These are phyloP conservation scores for Lasiurus cinereus DNA, from an alignment of 2,113 vertebrate species.

Conservation along the genomic window DNA sequence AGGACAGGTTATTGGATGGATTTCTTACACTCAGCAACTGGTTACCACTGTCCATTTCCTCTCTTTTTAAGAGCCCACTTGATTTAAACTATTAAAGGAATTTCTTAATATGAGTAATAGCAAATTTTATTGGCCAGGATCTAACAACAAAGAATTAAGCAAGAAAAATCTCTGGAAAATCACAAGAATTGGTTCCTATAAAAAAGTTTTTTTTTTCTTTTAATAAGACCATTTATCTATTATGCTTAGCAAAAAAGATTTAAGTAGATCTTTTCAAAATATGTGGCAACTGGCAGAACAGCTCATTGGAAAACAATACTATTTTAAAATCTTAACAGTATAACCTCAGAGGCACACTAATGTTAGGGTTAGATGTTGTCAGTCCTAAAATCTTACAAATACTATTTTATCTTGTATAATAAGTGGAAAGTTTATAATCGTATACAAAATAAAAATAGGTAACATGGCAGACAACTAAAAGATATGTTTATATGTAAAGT, in stretches of 20 bases:
- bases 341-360: slow-evolving; percentile 11
- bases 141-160: slow-evolving; percentile 32
- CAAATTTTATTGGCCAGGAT: slow-evolving; percentile 9
- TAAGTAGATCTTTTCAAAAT: slow-evolving; percentile 26
- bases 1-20: slow-evolving; percentile 4
- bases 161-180: slow-evolving; percentile 62
- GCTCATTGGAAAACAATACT: slow-evolving; percentile 44
- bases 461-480: slow-evolving; percentile 55
- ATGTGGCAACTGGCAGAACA: slow-evolving; percentile 56
- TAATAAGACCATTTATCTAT: neutral
- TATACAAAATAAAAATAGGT: slow-evolving; percentile 56
- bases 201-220: slow-evolving; percentile 52
- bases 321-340: slow-evolving; percentile 38
- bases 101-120: slow-evolving; percentile 5
- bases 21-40: slow-evolving; percentile 60
- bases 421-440: slow-evolving; percentile 23
- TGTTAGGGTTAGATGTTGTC: neutral
- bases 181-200: neutral
- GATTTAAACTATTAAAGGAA: neutral
- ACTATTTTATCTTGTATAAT: neutral
- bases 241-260: neutral
- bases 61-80: slow-evolving; percentile 45
- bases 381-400: slow-evolving; percentile 47
- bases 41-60: slow-evolving; percentile 45
- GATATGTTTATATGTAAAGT: slow-evolving; percentile 58